A percentile compares a stretch with the other conserved stretches of the same genome.
phyloP scores from a whole-genome alignment of 2,888 invertebrate species.

The Fragum whitleyi region DNA sequence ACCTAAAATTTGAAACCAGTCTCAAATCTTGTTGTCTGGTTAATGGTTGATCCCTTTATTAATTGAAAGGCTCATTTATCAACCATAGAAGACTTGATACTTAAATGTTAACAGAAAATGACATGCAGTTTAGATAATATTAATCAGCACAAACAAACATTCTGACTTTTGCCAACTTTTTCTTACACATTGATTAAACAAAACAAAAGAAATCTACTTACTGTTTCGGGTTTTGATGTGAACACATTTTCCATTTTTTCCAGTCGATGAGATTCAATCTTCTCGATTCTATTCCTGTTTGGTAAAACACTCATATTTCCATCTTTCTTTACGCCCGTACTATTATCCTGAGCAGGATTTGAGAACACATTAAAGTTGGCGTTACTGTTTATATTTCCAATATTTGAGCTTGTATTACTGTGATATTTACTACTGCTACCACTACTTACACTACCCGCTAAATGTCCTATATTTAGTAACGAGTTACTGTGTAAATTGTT shows the following conservation, averaged over 20 bases:
- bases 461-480: constrained; percentile 7
- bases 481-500: constrained; percentile 8
- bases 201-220: not conserved
- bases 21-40: no score
- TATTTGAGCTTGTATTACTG: constrained; percentile 14
- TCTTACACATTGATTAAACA: no score
- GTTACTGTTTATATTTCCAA: constrained; percentile 16
- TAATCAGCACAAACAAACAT: no score
- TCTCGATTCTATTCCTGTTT: constrained; percentile 23
- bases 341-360: constrained; percentile 8
- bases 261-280: constrained; percentile 5
- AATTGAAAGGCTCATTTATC: no score
- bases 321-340: constrained; percentile 12
- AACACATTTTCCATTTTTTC: constrained; percentile 25
- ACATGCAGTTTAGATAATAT: no score
- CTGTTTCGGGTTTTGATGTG: constrained; percentile 3
- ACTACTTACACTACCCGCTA: not conserved
- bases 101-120: no score
- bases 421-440: not conserved
- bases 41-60: no score
- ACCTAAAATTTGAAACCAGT: no score
- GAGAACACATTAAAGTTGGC: constrained; percentile 18
- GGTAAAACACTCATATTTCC: constrained; percentile 25
- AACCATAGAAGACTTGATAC: no score
- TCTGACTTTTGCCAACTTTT: no score